These are phyloP conservation scores for Bostrychus sinensis DNA, from an alignment of 2,113 vertebrate genomes.

Conservation along the genomic window DNA sequence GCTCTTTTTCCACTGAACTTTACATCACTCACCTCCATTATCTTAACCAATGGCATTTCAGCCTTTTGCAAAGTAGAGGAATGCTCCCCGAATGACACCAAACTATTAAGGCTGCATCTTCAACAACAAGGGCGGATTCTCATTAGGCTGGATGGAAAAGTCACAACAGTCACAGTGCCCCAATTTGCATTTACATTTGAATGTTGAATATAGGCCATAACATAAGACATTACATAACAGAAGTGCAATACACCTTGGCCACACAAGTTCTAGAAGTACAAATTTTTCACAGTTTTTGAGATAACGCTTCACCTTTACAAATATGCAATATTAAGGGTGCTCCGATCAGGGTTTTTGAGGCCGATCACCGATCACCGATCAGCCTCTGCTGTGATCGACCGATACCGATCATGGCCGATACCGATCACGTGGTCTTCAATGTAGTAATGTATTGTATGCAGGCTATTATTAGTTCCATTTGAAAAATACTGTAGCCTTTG, in stretches of 20 bases:
- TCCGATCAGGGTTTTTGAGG: too few relatives aligned
- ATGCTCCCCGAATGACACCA: constrained; percentile 45
- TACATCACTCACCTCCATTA: constrained; percentile 71
- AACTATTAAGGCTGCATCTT: constrained; percentile 32
- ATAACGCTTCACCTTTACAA: background rate
- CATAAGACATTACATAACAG: constrained; percentile 6
- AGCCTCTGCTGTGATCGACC: too few relatives aligned
- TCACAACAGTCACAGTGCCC: background rate
- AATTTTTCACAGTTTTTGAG: background rate
- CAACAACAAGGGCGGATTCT: constrained; percentile 28
- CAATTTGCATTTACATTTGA: constrained; percentile 13
- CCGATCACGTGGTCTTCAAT: too few relatives aligned
- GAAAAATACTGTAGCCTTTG: too few relatives aligned
- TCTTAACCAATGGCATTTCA: constrained; percentile 73
- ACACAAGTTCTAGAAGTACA: background rate
- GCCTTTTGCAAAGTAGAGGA: constrained; percentile 50
- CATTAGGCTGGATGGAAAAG: constrained; percentile 8
- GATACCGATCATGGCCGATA: too few relatives aligned
- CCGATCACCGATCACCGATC: too few relatives aligned
- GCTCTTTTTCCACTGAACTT: constrained; percentile 71
- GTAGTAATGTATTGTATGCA: too few relatives aligned
- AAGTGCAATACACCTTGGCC: background rate
- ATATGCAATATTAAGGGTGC: too few relatives aligned
- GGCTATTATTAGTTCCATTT: too few relatives aligned
- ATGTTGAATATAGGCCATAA: constrained; percentile 2